phyloP scores from a whole-genome alignment of 1,140 invertebrate genomes.

The Formica selysi region DNA sequence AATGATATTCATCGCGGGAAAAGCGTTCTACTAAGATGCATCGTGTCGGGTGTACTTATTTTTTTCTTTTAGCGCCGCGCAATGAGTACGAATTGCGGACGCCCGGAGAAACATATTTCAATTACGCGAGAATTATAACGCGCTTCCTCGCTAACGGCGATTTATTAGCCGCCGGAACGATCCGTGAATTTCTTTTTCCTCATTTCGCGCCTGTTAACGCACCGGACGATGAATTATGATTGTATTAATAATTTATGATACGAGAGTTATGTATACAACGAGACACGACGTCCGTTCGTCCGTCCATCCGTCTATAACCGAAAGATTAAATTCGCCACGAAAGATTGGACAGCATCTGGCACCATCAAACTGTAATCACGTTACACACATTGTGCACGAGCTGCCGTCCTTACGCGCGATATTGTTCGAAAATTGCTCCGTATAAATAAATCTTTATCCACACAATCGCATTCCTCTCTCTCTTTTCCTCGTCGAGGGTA shows the following conservation, averaged over 20 bases:
- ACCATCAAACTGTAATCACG: constrained; percentile 3
- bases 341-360: neutral
- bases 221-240: constrained; percentile 52
- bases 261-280: neutral
- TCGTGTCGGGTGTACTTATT: constrained; percentile 32
- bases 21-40: constrained; percentile 40
- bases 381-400: neutral
- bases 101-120: constrained; percentile 62
- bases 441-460: constrained; percentile 51
- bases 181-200: constrained; percentile 45
- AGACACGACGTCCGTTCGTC: neutral
- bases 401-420: neutral
- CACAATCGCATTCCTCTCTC: neutral
- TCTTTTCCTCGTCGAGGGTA: neutral
- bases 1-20: constrained; percentile 41
- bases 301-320: constrained; percentile 1
- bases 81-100: constrained; percentile 63
- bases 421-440: neutral
- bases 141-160: constrained; percentile 55
- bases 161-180: constrained; percentile 57
- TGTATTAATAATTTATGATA: constrained; percentile 52
- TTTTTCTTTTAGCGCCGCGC: constrained; percentile 36
- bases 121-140: constrained; percentile 65
- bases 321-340: constrained; percentile 50
- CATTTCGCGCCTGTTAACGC: constrained; percentile 46